Evolutionary conservation across 2,113 vertebrate species (phyloP).

Genomic region (Hippocampus zosterae): DNA sequence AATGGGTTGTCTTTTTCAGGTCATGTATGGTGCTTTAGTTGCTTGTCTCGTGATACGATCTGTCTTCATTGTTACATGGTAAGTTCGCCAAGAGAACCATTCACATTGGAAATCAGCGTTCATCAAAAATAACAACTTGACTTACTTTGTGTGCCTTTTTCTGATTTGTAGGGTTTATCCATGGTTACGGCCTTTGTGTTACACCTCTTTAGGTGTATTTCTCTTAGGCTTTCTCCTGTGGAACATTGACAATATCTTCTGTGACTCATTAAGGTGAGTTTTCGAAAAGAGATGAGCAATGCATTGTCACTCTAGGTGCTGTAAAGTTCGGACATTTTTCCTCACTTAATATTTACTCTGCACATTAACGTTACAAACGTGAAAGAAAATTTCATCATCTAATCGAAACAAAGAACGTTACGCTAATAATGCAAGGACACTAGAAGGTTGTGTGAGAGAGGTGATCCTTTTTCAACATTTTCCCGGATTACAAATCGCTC

Average conservation of each 20-base stretch:
- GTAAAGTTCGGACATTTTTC: too few relatives aligned
- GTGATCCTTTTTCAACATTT: too few relatives aligned
- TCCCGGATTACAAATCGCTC: too few relatives aligned
- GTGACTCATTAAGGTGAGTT: conserved; percentile 84
- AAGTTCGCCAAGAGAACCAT: conserved; percentile 53
- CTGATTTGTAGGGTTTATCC: conserved; percentile 85
- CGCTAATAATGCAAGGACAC: too few relatives aligned
- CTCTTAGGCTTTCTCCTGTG: conserved; percentile 92
- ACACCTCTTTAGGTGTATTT: conserved; percentile 88
- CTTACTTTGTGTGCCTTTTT: conserved; percentile 5
- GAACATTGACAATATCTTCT: conserved; percentile 97
- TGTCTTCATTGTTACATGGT: conserved; percentile 96
- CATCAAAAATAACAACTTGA: neutral
- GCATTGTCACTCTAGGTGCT: neutral
- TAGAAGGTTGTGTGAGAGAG: too few relatives aligned
- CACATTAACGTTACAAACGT: too few relatives aligned
- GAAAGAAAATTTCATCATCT: too few relatives aligned
- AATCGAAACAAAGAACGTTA: too few relatives aligned
- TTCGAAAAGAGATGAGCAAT: neutral
- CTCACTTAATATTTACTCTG: too few relatives aligned
- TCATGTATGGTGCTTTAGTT: conserved; percentile 93
- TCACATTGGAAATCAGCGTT: neutral
- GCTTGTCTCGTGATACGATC: conserved; percentile 87
- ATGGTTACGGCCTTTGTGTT: conserved; percentile 86
- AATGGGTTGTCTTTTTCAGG: conserved; percentile 61